phyloP scores from a whole-genome alignment of 2,113 vertebrate species.

The Oncorhynchus masou region DNA sequence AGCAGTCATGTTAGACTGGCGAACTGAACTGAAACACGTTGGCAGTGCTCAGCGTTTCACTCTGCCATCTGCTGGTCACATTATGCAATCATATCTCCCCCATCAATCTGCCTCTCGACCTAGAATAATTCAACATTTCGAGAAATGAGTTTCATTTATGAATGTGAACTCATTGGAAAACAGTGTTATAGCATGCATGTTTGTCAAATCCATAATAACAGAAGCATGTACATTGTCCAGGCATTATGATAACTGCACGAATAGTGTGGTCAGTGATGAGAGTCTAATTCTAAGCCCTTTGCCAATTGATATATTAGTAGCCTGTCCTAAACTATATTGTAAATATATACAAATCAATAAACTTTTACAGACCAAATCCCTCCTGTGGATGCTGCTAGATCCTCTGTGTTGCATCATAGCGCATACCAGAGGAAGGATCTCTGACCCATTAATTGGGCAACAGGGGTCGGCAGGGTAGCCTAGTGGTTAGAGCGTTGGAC shows the following conservation, averaged over 20 bases:
- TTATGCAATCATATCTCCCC: not conserved
- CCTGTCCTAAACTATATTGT: constrained; percentile 28
- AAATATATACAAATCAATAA: not conserved
- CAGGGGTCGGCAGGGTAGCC: too few species aligned
- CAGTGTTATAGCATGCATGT: not conserved
- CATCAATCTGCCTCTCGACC: not conserved
- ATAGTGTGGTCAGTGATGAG: constrained; percentile 60
- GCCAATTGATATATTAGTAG: constrained; percentile 8
- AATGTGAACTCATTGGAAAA: not conserved
- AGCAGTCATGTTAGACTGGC: constrained; percentile 36
- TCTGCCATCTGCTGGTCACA: constrained; percentile 66
- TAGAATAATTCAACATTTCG: not conserved
- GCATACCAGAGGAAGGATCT: constrained; percentile 20
- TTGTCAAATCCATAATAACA: too few species aligned
- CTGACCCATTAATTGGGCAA: constrained; percentile 21
- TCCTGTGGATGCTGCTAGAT: constrained; percentile 23
- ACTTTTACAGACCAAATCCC: constrained; percentile 31
- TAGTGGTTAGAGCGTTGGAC: too few species aligned
- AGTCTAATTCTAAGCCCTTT: constrained; percentile 16
- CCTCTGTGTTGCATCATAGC: not conserved
- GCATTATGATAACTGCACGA: not conserved
- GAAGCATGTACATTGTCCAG: not conserved
- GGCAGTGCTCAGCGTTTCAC: constrained; percentile 45
- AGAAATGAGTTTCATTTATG: not conserved
- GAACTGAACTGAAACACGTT: constrained; percentile 10